Evolutionary conservation across 2,888 invertebrate genomes (phyloP).

Genomic region (Acronicta psi): DNA sequence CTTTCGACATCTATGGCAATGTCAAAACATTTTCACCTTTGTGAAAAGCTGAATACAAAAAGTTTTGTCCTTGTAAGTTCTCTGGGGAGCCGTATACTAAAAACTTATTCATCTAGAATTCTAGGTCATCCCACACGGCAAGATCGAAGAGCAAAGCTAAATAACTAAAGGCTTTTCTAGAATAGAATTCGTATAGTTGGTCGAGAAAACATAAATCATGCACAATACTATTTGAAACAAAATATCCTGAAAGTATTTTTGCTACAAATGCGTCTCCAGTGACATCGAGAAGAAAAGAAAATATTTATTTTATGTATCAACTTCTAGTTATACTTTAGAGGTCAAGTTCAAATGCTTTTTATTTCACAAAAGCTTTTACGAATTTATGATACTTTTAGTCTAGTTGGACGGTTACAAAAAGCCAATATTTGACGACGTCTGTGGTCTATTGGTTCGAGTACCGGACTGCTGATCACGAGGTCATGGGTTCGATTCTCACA

Average conservation of each 20-base stretch:
- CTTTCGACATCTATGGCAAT: constrained; percentile 9
- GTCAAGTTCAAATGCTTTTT: background rate
- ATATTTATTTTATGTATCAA: too few species aligned
- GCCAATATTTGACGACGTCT: too few species aligned
- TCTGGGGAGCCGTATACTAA: constrained; percentile 8
- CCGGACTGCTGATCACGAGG: too few species aligned
- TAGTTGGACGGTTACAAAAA: too few species aligned
- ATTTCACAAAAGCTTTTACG: too few species aligned
- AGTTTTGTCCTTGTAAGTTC: constrained; percentile 9
- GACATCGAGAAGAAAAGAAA: background rate
- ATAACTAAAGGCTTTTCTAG: constrained; percentile 20
- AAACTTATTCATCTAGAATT: constrained; percentile 3
- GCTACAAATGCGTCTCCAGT: background rate
- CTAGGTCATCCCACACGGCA: background rate
- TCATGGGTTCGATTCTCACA: too few species aligned
- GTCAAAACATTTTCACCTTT: constrained; percentile 16
- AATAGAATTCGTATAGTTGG: constrained; percentile 14
- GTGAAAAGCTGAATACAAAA: constrained; percentile 23
- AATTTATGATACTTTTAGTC: too few species aligned
- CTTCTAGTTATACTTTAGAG: too few species aligned
- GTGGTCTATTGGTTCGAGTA: too few species aligned
- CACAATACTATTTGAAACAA: background rate
- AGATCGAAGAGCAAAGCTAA: constrained; percentile 10
- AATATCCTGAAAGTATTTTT: constrained; percentile 3
- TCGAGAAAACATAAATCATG: constrained; percentile 18